These are phyloP conservation scores for Hypotaenidia philippensis DNA, from an alignment of 2,797 vertebrate genomes.

Conservation along the genomic window DNA sequence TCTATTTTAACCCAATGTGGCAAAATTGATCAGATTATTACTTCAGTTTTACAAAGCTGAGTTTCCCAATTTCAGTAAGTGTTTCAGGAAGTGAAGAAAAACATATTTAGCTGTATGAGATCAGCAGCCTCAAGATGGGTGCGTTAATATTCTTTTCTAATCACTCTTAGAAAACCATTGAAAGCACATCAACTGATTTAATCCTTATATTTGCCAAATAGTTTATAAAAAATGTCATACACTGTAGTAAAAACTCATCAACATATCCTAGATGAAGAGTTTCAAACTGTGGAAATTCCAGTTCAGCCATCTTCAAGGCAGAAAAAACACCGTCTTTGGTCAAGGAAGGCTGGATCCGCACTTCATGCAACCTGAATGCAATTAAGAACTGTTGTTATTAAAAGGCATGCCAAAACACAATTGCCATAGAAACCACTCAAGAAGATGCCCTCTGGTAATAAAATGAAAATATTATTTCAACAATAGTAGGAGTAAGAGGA, in stretches of 20 bases:
- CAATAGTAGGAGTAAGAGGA: neutral
- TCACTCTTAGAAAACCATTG: neutral
- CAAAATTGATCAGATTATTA: neutral
- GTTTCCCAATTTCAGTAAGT: neutral
- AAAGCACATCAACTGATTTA: neutral
- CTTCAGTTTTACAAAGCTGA: neutral
- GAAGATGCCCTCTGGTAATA: neutral
- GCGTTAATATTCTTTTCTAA: neutral
- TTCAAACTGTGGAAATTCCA: slow-evolving; percentile 99
- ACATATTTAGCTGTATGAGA: neutral
- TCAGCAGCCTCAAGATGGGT: neutral
- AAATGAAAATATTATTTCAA: neutral
- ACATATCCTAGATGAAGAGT: slow-evolving; percentile 98
- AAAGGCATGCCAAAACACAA: neutral
- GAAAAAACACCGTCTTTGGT: slow-evolving; percentile 99
- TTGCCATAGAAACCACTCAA: neutral
- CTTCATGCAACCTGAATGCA: slow-evolving; percentile 91
- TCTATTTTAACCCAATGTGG: neutral
- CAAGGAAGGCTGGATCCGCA: slow-evolving; percentile 97
- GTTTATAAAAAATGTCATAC: slow-evolving; percentile 79
- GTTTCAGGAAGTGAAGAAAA: neutral
- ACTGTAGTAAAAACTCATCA: slow-evolving; percentile 97
- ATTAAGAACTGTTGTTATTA: slow-evolving; percentile 24
- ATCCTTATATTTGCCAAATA: neutral
- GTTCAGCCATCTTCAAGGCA: slow-evolving; percentile 98